Percentiles rank a stretch among this genome's conserved stretches.
Evolutionary conservation across 2,113 vertebrate genomes (phyloP).

Genomic region (Centrocercus urophasianus): DNA sequence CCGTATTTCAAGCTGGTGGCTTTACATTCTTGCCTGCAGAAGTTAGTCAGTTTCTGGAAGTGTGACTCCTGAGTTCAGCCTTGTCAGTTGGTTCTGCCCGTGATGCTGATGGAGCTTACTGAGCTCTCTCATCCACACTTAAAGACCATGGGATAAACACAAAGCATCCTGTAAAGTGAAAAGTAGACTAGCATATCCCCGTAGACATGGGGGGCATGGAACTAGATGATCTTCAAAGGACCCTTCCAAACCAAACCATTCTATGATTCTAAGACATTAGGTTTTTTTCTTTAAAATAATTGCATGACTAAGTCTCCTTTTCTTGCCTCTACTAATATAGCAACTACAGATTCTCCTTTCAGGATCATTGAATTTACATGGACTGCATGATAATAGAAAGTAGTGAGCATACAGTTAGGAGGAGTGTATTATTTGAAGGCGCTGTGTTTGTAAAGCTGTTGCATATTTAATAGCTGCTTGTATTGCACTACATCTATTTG

Average conservation of each 20-base stretch:
- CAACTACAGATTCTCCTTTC: not conserved
- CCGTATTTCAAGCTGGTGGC: not conserved
- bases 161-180: not conserved
- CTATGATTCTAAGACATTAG: not conserved
- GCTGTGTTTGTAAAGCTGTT: slow-evolving; percentile 9
- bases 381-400: not conserved
- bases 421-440: slow-evolving; percentile 2
- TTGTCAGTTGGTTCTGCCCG: not conserved
- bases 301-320: not conserved
- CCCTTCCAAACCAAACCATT: too few relatives aligned
- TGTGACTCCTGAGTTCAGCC: not conserved
- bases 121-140: not conserved
- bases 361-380: not conserved
- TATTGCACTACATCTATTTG: not conserved
- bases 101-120: not conserved
- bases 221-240: too few relatives aligned
- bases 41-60: not conserved
- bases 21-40: not conserved
- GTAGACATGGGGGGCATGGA: too few relatives aligned
- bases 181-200: not conserved
- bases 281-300: not conserved
- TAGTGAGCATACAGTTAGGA: not conserved
- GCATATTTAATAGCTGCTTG: slow-evolving; percentile 10
- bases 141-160: not conserved
- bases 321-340: not conserved